Conservation (phyloP, 2,797 vertebrate genomes). For the Hemitrygon akajei region DNA sequence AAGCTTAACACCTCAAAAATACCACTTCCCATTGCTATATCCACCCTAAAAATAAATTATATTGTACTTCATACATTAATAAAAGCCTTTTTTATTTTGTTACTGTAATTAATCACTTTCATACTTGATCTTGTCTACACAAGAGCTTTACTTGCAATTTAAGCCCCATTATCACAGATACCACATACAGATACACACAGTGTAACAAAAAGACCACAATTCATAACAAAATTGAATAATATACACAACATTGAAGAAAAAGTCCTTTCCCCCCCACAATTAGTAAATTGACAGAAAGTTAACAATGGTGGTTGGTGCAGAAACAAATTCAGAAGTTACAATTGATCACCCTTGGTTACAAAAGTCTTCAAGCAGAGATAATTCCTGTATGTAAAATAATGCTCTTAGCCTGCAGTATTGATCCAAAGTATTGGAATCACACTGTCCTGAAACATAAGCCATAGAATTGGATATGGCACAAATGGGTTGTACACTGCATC, state of each 20-base stretch:
- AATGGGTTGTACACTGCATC: not conserved
- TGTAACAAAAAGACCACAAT: not conserved
- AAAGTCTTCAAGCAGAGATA: not conserved
- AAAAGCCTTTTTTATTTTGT: not conserved
- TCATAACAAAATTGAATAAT: not conserved
- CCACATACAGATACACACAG: not conserved
- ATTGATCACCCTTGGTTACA: not conserved
- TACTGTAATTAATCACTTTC: not conserved
- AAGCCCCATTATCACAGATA: slow-evolving; percentile 8
- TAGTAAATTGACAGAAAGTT: not conserved
- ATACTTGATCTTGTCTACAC: slow-evolving; percentile 6
- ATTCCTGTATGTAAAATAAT: not conserved
- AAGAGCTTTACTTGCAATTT: slow-evolving; percentile 10
- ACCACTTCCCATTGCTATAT: no score
- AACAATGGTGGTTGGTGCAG: no score
- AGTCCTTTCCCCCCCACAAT: no score
- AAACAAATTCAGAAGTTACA: not conserved
- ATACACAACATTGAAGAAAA: not conserved
- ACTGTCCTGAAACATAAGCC: not conserved
- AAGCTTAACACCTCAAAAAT: no score
- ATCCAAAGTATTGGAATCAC: not conserved
- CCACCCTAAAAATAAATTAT: not conserved
- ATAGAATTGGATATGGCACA: not conserved
- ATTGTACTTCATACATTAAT: not conserved
- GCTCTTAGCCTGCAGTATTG: not conserved